Base-by-base conservation (phyloP, 2,797 vertebrate genomes). In the Smutsia gigantea region DNA sequence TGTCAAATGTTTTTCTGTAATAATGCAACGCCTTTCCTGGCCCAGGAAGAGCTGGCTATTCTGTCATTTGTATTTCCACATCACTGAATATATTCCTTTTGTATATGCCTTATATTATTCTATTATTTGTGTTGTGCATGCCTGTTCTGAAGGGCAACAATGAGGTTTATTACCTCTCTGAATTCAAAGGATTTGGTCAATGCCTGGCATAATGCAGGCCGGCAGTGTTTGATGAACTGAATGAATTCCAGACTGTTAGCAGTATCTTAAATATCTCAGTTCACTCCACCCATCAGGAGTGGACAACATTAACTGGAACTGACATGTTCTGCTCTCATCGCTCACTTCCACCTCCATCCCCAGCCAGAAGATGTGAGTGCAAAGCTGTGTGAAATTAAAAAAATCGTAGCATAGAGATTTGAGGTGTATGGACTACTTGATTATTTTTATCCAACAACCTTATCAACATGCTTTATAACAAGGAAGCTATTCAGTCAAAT, bases 331-430 rank as follows among this genome's bases (percentile, higher is more conserved):
- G 27, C 39, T 81, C 46, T 13, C 87, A 79, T 68, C 94, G 81
- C 15, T 94, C 61, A 77, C 68, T 66, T 84, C 39, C 27, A 63
- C 25, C 55, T 55, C 69, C 27, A 75, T 49, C 66, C 11, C 9
- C 77, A 93, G 34, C 75, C 85, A 92, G 55, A 84, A 93, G 75
- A 94, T 42, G 46, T 31, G 84, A 96, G 79, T 82, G 79, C 90
- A 94, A 57, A 83, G 39, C 71, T 93, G 74, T 95, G 97, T 96
- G 93, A 96, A 98, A 97, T 96, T 97, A 53, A 86, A 92, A 91
- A 95, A 68, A 69, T 42, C 49, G 90, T 37, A 90, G 61, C 59
- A 49, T 66, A 85, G 64, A 95, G 84, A 87, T 61, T 93, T 91
- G 87, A 93, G 51, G 64, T 63, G 5, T 63, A 55, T 51, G 69